phyloP scores from a whole-genome alignment of 1,140 invertebrate genomes.

The Chrysomallon squamiferum region DNA sequence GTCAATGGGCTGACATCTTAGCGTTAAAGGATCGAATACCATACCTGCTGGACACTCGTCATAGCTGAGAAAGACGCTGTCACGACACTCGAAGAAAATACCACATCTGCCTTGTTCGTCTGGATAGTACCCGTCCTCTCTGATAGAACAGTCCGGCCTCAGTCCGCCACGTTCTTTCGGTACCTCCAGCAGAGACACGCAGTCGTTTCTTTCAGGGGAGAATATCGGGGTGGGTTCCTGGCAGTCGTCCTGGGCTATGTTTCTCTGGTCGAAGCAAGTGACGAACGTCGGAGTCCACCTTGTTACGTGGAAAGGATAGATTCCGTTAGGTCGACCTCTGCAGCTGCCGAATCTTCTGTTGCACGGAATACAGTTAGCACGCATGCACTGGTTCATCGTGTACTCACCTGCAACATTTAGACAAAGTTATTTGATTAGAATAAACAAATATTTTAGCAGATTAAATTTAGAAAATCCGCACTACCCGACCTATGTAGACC shows the following conservation, averaged over 20 bases:
- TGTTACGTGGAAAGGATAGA: slow-evolving; percentile 29
- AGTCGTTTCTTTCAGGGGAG: slow-evolving; percentile 29
- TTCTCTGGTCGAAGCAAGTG: slow-evolving; percentile 31
- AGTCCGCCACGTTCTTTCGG: slow-evolving; percentile 28
- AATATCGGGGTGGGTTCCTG: slow-evolving; percentile 27
- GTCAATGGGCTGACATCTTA: slow-evolving; percentile 21
- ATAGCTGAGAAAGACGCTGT: slow-evolving; percentile 19
- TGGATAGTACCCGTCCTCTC: slow-evolving; percentile 30
- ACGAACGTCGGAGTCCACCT: slow-evolving; percentile 29
- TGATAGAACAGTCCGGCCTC: slow-evolving; percentile 20
- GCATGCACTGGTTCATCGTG: slow-evolving; percentile 12
- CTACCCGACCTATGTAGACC: too few species aligned
- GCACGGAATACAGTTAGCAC: slow-evolving; percentile 22
- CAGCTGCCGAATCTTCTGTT: slow-evolving; percentile 21
- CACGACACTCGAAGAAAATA: slow-evolving; percentile 31
- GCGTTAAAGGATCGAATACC: slow-evolving; percentile 28
- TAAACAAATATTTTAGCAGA: too few species aligned
- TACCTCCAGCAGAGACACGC: slow-evolving; percentile 31
- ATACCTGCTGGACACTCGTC: slow-evolving; percentile 27
- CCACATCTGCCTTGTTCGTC: slow-evolving; percentile 38
- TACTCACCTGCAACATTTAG: slow-evolving; percentile 31
- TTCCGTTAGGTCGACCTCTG: slow-evolving; percentile 26
- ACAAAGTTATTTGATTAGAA: too few species aligned
- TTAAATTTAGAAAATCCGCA: too few species aligned
- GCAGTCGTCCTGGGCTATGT: slow-evolving; percentile 36